Evolutionary conservation across 2,113 vertebrate genomes (phyloP), one percentile per base, ranked within the genome.

Genomic region (Lophotis ruficrista): DNA sequence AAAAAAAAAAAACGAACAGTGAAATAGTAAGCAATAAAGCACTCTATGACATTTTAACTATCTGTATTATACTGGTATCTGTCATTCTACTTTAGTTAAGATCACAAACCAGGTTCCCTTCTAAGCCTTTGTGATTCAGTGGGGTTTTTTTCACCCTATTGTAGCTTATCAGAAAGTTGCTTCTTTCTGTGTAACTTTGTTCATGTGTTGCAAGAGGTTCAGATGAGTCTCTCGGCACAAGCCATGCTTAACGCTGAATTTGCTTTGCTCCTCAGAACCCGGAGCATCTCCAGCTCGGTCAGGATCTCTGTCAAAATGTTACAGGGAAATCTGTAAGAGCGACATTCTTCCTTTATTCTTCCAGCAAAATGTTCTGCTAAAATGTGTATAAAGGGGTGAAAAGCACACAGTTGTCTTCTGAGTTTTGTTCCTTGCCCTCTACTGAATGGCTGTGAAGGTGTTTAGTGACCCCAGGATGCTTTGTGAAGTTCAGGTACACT

Each of bases 271-370:
- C 54, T 80, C 54, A 82, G 84, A 79, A 68, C 21, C 27, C 43
- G 51, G 19, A 69, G 23, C 28, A 50, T 17, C 43, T 87, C 45
- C 15, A 41, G 18, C 45, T 87, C 0, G 0, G 45, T 80, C 9
- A 21, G 65, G 48, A 82, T 76, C n/a, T 35, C 65, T 53, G 48
- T 53, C 77, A 84, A 84, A 89, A 87, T 35, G 16, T 80, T 47
- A 54, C 20, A 61, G 54, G 25, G 4, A 80, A 85, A 50, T 41
- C 48, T 50, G 37, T 76, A 85, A 91, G n/a, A 66, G 0, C 2
- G 35, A 57, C 71, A 28, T 66, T 72, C 41, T 76, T 87, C 41
- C 53, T 91, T 90, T 93, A 57, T 83, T 91, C n/a, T 94, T 76
- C 9, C n/a, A 73, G 38, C 18, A 93, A 76, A 95, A 72, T 54